Evolutionary conservation across 2,888 invertebrate species (phyloP).

Genomic region (Cartodere bifasciata): DNA sequence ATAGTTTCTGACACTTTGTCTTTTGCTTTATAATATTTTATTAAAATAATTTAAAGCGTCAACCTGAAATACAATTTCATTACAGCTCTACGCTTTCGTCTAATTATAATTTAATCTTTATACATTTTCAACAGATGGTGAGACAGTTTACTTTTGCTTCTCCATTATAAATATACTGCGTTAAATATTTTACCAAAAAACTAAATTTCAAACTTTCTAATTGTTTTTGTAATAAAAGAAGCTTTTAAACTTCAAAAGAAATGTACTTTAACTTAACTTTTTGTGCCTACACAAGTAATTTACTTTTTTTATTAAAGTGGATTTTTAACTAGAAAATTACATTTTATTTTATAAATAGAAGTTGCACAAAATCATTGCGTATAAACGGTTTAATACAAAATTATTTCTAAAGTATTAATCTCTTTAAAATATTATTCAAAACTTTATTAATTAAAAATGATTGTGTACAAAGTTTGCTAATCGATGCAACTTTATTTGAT

Average conservation of each 20-base stretch:
- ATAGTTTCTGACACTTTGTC: too few species aligned
- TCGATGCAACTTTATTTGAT: too few species aligned
- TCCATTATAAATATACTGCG: constrained; percentile 12
- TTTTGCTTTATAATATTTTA: too few species aligned
- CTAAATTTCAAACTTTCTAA: constrained; percentile 17
- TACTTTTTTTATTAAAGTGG: too few species aligned
- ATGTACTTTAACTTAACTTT: background rate
- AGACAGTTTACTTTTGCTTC: constrained; percentile 20
- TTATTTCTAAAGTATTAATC: constrained; percentile 1
- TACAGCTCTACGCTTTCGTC: constrained; percentile 18
- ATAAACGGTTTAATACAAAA: constrained; percentile 2
- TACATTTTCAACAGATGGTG: constrained; percentile 22
- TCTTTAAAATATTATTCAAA: constrained; percentile 3
- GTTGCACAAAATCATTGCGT: too few species aligned
- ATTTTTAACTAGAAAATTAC: too few species aligned
- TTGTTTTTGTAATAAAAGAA: constrained; percentile 20
- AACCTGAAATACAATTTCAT: constrained; percentile 24
- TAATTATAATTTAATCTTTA: constrained; percentile 26
- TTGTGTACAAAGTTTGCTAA: background rate
- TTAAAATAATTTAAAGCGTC: too few species aligned
- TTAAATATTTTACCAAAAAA: constrained; percentile 11
- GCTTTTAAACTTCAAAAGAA: constrained; percentile 7
- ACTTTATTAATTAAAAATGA: constrained; percentile 4
- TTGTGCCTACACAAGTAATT: background rate
- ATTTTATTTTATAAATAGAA: too few species aligned